phyloP scores from a whole-genome alignment of 2,113 vertebrate genomes.

The Ammodytes dubius region DNA sequence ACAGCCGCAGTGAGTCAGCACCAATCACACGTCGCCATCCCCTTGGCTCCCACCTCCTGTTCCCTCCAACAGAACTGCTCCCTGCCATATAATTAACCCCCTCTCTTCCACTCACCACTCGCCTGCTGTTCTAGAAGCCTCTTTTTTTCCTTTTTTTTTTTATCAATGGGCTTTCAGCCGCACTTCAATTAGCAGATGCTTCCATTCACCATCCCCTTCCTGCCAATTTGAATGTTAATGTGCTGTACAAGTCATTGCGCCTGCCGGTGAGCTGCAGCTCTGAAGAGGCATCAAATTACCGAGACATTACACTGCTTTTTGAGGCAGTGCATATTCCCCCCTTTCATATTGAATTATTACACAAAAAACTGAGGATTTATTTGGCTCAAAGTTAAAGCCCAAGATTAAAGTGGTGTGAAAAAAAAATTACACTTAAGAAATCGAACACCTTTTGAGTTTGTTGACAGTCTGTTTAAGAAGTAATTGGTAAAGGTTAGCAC shows the following conservation, averaged over 20 bases:
- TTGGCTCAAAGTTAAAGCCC: constrained; percentile 72
- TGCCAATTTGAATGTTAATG: constrained; percentile 84
- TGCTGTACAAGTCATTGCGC: constrained; percentile 72
- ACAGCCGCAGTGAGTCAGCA: constrained; percentile 87
- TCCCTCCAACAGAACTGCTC: constrained; percentile 52
- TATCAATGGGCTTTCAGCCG: constrained; percentile 84
- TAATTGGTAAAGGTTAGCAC: constrained; percentile 48
- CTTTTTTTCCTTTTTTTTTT: constrained; percentile 50
- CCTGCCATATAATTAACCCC: constrained; percentile 79
- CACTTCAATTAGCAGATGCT: constrained; percentile 85
- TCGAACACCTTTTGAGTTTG: constrained; percentile 15
- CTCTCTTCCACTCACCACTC: constrained; percentile 68
- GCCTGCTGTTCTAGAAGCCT: constrained; percentile 78
- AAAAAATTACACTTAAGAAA: constrained; percentile 54
- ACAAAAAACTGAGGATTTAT: constrained; percentile 65
- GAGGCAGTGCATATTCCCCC: constrained; percentile 68
- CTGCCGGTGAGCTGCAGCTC: constrained; percentile 73
- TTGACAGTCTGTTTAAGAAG: constrained; percentile 31
- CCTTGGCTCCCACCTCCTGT: constrained; percentile 59
- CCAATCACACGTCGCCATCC: constrained; percentile 63
- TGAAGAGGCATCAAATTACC: constrained; percentile 78
- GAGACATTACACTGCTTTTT: constrained; percentile 64
- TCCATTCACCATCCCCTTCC: constrained; percentile 85
- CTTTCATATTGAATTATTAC: constrained; percentile 64
- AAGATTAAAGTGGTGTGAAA: constrained; percentile 62